phyloP scores from a whole-genome alignment of 1,140 invertebrate species.

The Formica exsecta region DNA sequence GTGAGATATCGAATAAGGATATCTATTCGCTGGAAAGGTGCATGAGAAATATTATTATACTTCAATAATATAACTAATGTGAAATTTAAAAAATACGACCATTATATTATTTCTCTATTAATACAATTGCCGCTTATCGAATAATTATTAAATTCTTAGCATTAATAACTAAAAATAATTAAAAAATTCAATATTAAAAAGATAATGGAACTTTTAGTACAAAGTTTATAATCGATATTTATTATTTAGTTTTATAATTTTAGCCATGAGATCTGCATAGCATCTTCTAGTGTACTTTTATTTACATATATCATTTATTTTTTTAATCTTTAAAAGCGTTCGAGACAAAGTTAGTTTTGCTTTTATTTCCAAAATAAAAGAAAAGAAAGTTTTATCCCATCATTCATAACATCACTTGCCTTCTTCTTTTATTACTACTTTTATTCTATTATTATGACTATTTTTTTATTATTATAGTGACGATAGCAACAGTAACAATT shows the following conservation, averaged over 20 bases:
- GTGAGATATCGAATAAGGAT: slow-evolving; percentile 20
- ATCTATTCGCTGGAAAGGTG: slow-evolving; percentile 1
- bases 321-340: too few species aligned
- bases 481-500: slow-evolving; percentile 22
- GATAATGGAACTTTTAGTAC: too few species aligned
- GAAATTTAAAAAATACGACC: background rate
- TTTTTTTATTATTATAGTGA: background rate
- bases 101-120: too few species aligned
- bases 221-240: too few species aligned
- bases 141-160: too few species aligned
- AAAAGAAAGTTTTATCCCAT: background rate
- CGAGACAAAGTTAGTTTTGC: too few species aligned
- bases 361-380: too few species aligned
- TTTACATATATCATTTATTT: background rate
- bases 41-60: background rate
- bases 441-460: too few species aligned
- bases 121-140: too few species aligned
- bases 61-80: background rate
- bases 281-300: background rate
- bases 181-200: too few species aligned
- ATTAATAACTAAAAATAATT: too few species aligned
- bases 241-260: too few species aligned
- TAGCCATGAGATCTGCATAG: background rate
- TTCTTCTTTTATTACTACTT: background rate
- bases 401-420: background rate